phyloP scores from a whole-genome alignment of 2,113 vertebrate species.

The Pantherophis guttatus region DNA sequence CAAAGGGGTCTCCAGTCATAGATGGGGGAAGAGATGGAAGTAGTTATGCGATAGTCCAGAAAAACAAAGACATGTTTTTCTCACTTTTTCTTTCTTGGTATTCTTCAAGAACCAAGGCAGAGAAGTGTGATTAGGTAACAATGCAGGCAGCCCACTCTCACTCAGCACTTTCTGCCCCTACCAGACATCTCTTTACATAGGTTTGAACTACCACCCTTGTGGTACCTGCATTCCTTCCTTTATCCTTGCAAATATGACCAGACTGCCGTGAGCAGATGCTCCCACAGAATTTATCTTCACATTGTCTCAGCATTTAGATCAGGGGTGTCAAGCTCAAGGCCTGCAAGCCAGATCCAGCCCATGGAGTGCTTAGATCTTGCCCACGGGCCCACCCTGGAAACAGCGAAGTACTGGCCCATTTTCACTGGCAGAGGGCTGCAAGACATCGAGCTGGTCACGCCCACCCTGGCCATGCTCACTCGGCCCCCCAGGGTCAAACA shows the following conservation, averaged over 20 bases:
- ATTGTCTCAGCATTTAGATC: neutral
- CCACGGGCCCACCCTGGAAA: no score
- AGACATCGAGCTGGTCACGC: no score
- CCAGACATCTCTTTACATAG: neutral
- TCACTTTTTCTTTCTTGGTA: neutral
- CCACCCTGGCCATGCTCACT: no score
- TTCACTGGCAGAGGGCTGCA: no score
- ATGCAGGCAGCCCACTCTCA: neutral
- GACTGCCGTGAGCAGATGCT: neutral
- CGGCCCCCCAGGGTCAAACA: no score
- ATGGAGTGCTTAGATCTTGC: no score
- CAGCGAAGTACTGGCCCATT: no score
- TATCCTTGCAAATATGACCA: neutral
- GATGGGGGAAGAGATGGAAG: neutral
- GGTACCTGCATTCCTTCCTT: neutral
- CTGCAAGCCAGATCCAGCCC: no score
- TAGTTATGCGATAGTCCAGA: neutral
- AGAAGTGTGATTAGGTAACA: neutral
- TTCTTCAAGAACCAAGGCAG: neutral
- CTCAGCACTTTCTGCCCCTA: neutral
- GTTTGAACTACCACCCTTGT: neutral
- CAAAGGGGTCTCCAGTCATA: neutral
- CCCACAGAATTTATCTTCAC: neutral
- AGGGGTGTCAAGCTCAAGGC: no score
- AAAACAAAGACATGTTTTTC: neutral